phyloP scores from a whole-genome alignment of 2,797 vertebrate genomes.

The Gephyroberyx darwinii region DNA sequence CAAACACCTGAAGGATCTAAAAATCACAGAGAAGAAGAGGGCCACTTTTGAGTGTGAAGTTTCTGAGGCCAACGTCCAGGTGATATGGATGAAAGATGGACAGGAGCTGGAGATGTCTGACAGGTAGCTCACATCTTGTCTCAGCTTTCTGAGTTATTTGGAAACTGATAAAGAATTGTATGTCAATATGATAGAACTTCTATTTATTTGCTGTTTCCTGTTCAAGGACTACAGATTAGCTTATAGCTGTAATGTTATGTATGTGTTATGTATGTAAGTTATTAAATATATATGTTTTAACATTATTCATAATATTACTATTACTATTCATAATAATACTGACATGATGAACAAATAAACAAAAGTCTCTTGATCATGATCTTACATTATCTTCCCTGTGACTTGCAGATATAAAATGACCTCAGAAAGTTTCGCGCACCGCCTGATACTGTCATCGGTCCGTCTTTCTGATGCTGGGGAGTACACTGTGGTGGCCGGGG shows the following conservation, averaged over 20 bases:
- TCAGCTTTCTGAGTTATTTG: too few relatives aligned
- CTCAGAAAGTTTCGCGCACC: constrained; percentile 92
- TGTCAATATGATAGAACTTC: too few relatives aligned
- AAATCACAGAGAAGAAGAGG: constrained; percentile 96
- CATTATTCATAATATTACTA: too few relatives aligned
- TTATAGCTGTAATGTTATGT: too few relatives aligned
- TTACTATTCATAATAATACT: too few relatives aligned
- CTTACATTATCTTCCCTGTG: too few relatives aligned
- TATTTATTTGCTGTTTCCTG: too few relatives aligned
- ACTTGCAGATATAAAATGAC: constrained; percentile 84
- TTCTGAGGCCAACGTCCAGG: constrained; percentile 93
- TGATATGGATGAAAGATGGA: constrained; percentile 98
- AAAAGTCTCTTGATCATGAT: too few relatives aligned
- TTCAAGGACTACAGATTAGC: too few relatives aligned
- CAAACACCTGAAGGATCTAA: constrained; percentile 85
- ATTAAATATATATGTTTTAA: too few relatives aligned
- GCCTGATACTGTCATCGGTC: constrained; percentile 91
- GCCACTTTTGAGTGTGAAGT: constrained; percentile 97
- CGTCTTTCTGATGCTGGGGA: constrained; percentile 92
- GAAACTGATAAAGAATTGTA: too few relatives aligned
- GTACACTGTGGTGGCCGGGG: constrained; percentile 94
- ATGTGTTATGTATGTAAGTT: too few relatives aligned
- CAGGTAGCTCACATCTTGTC: constrained; percentile 58
- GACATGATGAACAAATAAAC: neutral
- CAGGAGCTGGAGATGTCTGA: constrained; percentile 89